phyloP scores from a whole-genome alignment of 2,888 invertebrate species.

The Gastrophysa polygoni region DNA sequence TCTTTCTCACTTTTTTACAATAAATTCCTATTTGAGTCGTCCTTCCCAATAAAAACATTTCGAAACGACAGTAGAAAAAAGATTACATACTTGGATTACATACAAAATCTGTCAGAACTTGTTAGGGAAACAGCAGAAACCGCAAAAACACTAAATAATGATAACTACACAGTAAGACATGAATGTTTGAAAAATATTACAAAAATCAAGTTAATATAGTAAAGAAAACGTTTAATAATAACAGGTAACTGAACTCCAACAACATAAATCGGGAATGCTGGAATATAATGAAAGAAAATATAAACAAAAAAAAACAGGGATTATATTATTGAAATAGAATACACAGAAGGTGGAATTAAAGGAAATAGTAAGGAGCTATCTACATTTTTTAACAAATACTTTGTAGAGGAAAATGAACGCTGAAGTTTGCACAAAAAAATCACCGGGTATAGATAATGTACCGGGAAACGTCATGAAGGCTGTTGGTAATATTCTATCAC shows the following conservation, averaged over 20 bases:
- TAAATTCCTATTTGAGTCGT: slow-evolving; percentile 9
- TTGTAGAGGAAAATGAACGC: slow-evolving; percentile 1
- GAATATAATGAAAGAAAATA: neutral
- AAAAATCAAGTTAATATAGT: slow-evolving; percentile 1
- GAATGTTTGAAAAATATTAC: neutral
- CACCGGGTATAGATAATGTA: slow-evolving; percentile 11
- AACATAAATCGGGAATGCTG: slow-evolving; percentile 8
- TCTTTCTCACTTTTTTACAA: neutral
- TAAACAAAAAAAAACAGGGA: neutral
- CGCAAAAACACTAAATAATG: neutral
- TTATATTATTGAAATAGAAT: neutral
- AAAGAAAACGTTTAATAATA: slow-evolving; percentile 8
- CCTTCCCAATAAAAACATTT: slow-evolving; percentile 3
- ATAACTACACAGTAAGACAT: neutral
- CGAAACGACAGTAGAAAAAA: slow-evolving; percentile 3
- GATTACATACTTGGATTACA: slow-evolving; percentile 2
- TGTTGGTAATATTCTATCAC: slow-evolving; percentile 3
- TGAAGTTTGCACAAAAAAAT: neutral
- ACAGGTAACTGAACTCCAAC: slow-evolving; percentile 1
- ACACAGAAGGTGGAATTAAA: slow-evolving; percentile 5
- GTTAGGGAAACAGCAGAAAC: slow-evolving; percentile 7
- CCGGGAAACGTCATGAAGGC: slow-evolving; percentile 1
- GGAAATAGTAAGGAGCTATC: slow-evolving; percentile 1
- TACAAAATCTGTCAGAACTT: slow-evolving; percentile 8
- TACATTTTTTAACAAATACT: slow-evolving; percentile 1